Base-by-base conservation (phyloP, 2,888 invertebrate genomes). In the Bombyx huttoni region DNA sequence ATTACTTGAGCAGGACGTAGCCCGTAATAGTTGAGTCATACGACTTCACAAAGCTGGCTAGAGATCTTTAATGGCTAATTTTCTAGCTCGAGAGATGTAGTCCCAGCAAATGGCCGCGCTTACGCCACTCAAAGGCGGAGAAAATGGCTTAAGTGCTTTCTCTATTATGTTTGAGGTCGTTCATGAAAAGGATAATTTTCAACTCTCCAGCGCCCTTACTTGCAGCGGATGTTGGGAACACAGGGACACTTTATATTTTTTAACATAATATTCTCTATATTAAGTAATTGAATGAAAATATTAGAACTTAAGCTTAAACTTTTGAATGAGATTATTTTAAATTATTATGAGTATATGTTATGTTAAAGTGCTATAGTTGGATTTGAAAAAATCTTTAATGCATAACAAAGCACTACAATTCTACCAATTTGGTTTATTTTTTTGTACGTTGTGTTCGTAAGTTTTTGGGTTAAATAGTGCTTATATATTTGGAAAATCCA, bases 141-240 rank as follows among this genome's bases (percentile, higher is more conserved):
- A 88, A 87, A 87, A 87, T 88, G 85, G 85, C 84, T 88, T 86
- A 88, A 88, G 88, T 88, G 88, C 88, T 87, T 84, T 87, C 86
- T 88, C 88, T 88, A 87, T 87, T 88, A 88, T 88, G 77, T 79
- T 88, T 85, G 86, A 87, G 87, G 84, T 79, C 86, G 84, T 82
- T 88, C 81, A 76, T 85, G 85, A 87, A 88, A 87, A 87, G 88
- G 87, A 87, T 88, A 87, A 86, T 87, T 88, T 87, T 87, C 86
- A 87, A 87, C 81, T 85, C 84, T 78, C 82, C 70, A 81, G 73
- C 79, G 76, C 79, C 76, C 81, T 73, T 69, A 70, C 68, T 71
- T 71, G 59, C 59, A 57, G 58, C 62, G 64, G 59, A 65, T 61
- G 75, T 68, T 65, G 62, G 65, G 62, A 58, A 70, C 58, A 49